phyloP scores from a whole-genome alignment of 2,888 invertebrate genomes.

The Branchellion lobata region DNA sequence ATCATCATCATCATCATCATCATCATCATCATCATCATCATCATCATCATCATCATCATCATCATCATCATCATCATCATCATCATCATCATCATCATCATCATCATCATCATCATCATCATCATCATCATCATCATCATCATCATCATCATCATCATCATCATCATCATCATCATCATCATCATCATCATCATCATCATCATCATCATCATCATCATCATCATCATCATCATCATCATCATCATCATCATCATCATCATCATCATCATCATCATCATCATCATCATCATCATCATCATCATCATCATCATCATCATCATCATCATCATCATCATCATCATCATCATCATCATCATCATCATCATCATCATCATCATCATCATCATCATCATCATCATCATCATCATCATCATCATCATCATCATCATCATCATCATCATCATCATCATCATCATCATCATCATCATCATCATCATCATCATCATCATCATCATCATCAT shows the following conservation, averaged over 20 bases:
- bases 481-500: background rate
- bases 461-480: background rate
- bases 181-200: background rate
- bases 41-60: constrained; percentile 27
- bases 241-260: background rate
- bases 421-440: background rate
- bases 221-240: background rate
- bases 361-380: background rate
- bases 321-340: background rate
- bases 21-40: constrained; percentile 27
- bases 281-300: background rate
- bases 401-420: background rate
- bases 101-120: background rate
- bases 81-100: background rate
- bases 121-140: background rate
- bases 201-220: background rate
- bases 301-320: background rate
- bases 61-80: constrained; percentile 21
- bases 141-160: background rate
- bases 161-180: background rate
- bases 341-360: background rate
- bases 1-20: constrained; percentile 12
- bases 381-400: background rate
- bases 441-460: background rate
- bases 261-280: background rate